Evolutionary conservation across 2,888 invertebrate genomes (phyloP), one percentile per base, ranked within the genome.

Genomic region (Oconnorella tubifera): DNA sequence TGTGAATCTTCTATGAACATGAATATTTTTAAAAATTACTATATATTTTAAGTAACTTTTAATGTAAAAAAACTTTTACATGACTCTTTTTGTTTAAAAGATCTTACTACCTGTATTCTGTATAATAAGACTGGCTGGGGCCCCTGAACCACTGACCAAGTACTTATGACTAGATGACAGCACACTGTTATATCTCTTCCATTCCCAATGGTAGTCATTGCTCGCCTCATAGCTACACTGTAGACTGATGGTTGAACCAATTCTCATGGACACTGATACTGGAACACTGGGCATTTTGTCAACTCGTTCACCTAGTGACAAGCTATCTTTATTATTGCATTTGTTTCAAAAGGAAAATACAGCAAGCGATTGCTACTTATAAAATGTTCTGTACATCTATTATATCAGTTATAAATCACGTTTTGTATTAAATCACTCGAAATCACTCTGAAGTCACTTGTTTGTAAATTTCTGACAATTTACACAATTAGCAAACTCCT

Each of bases 221-320:
- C 33, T 27, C 1, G 66, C 62, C 49, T 61, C 61, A 23, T 66
- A 55, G 51, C 66, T 68, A 33, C 68, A 68, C 56, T 62, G 62
- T 10, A 67, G 28, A 48, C 50, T 60, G 10, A 49, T 28, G 1
- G 50, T 31, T 23, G 60, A 60, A 48, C 60, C 60, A 14, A 60
- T 31, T 27, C 50, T 10, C 50, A 60, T n/a, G 6, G 23, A 27
- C 25, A 60, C 50, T 6, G 51, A 28, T 10, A 49, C 32, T 10
- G 60, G 50, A 23, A 60, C 23, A 23, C 29, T 29, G n/a, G 60
- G 48, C n/a, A 32, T 28, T 6, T 28, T 28, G 10, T 60, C 60
- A 1, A 19, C 3, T 6, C 14, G 25, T 25, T 51, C 25, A 10
- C 25, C 53, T 51, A 27, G 25, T 19, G 6, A 25, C 14, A 25